A percentile compares a stretch with the other conserved stretches of the same genome.
Conservation (phyloP, 2,888 invertebrate genomes). For the Thera obeliscata region DNA sequence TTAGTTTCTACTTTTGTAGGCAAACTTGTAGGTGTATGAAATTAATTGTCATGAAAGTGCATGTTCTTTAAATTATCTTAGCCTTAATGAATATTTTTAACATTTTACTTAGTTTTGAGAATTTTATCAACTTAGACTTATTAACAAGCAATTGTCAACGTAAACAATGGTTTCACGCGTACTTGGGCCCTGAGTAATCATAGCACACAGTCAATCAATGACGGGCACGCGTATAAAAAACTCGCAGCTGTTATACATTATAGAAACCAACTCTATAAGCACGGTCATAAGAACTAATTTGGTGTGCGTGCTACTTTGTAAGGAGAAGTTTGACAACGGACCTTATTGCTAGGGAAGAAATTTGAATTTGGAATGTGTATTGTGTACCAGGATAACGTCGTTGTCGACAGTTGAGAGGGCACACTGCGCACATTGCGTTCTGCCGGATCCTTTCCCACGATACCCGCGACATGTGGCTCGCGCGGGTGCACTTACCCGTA, state of each 20-base stretch:
- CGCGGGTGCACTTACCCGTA: conserved; percentile 73
- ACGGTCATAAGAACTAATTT: conserved; percentile 3
- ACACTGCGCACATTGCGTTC: conserved; percentile 70
- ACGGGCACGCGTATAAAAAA: conserved; percentile 67
- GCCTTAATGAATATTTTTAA: too few species aligned
- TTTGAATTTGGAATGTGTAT: conserved; percentile 47
- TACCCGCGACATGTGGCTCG: conserved; percentile 82
- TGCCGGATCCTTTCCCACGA: conserved; percentile 79
- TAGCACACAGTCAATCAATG: conserved; percentile 71
- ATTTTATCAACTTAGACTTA: background rate
- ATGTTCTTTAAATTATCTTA: too few species aligned
- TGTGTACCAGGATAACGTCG: conserved; percentile 41
- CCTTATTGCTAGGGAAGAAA: conserved; percentile 48
- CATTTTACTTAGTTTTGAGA: too few species aligned
- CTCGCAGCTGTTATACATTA: background rate
- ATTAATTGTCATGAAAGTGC: too few species aligned
- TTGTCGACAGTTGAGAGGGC: conserved; percentile 71
- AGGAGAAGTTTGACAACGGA: conserved; percentile 48
- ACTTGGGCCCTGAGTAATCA: conserved; percentile 67
- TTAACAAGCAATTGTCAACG: conserved; percentile 54
- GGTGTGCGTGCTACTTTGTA: background rate
- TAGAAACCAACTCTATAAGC: conserved; percentile 2
- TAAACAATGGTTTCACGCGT: conserved; percentile 65
- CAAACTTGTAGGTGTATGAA: background rate
- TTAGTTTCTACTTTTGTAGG: background rate